These are phyloP conservation scores for Oligia latruncula DNA, from an alignment of 2,888 invertebrate genomes.

Conservation along the genomic window DNA sequence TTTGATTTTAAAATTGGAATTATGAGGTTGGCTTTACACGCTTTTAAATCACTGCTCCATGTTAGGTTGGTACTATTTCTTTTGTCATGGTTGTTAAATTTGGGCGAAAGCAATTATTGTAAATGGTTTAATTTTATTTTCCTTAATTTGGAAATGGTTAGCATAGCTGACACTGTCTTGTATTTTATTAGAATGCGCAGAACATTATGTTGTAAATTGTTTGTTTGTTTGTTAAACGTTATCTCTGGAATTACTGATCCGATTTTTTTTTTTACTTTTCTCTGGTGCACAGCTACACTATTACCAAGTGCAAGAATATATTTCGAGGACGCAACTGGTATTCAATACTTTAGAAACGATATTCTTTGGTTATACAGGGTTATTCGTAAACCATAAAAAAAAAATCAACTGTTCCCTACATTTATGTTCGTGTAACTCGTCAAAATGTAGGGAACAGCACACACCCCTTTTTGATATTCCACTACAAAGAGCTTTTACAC, in stretches of 20 bases:
- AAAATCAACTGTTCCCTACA: no score
- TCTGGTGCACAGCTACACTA: neutral
- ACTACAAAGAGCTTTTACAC: constrained; percentile 36
- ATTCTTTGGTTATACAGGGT: neutral
- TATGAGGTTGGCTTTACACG: constrained; percentile 41
- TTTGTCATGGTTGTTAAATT: neutral
- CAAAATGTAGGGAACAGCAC: no score
- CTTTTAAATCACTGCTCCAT: constrained; percentile 21
- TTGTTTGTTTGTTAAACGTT: no score
- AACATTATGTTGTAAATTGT: no score
- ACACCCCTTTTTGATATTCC: constrained; percentile 2
- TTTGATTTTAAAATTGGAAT: constrained; percentile 59
- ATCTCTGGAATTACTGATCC: neutral
- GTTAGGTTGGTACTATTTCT: neutral
- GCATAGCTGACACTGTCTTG: neutral
- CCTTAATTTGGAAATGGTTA: neutral
- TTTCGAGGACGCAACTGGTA: neutral
- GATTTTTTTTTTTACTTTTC: neutral
- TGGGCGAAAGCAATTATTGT: no score
- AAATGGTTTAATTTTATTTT: neutral
- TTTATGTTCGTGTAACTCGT: no score
- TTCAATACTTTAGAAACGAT: neutral
- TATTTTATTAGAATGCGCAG: neutral
- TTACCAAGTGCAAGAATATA: neutral
- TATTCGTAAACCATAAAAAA: no score